phyloP scores from a whole-genome alignment of 2,797 vertebrate genomes.

The Pseudochirops corinnae region DNA sequence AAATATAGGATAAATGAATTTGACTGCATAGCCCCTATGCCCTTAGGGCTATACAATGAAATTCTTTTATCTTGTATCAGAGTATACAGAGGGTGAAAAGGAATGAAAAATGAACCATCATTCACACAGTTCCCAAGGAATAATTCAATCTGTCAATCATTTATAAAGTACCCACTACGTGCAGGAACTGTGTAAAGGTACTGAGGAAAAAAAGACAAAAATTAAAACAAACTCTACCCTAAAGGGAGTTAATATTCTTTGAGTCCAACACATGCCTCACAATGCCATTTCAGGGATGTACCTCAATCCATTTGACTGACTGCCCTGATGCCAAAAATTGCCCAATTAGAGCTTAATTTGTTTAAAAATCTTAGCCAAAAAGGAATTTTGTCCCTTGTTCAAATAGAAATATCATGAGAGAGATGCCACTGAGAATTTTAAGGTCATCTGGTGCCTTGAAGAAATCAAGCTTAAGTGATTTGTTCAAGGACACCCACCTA shows the following conservation, averaged over 20 bases:
- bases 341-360: background rate
- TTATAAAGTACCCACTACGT: background rate
- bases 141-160: background rate
- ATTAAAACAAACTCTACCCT: background rate
- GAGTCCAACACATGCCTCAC: background rate
- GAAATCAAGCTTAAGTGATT: background rate
- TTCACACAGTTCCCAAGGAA: background rate
- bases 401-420: background rate
- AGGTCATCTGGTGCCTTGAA: background rate
- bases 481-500: background rate
- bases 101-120: background rate
- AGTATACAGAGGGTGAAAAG: background rate
- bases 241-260: background rate
- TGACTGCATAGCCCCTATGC: background rate
- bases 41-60: background rate
- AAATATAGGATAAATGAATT: background rate
- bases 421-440: background rate
- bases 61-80: rapidly evolving
- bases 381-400: background rate
- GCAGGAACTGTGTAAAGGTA: background rate
- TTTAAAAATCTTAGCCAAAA: background rate
- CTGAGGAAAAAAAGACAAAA: background rate
- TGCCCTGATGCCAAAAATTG: background rate
- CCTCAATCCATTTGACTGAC: background rate
- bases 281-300: background rate